Evolutionary conservation across 2,797 vertebrate species (phyloP).

Genomic region (Artibeus jamaicensis): DNA sequence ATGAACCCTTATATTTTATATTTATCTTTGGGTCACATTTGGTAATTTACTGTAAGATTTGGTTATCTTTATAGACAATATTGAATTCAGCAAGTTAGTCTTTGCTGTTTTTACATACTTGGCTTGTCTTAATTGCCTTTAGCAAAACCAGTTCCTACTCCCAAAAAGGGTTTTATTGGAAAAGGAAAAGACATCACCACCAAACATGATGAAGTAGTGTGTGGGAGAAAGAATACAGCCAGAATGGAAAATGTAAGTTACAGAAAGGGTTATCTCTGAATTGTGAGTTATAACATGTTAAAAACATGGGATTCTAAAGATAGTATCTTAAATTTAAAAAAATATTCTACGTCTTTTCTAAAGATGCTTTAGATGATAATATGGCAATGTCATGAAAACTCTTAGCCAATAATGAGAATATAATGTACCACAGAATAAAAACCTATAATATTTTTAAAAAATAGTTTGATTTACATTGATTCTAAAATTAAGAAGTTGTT

Average conservation of each 20-base stretch:
- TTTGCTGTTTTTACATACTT: conserved; percentile 53
- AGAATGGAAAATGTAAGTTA: conserved; percentile 96
- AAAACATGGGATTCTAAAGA: not conserved
- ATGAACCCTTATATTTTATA: not conserved
- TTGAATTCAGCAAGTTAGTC: conserved; percentile 35
- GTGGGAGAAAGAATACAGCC: conserved; percentile 96
- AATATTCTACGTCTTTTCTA: not conserved
- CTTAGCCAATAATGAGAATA: not conserved
- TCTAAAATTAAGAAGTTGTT: conserved; percentile 39
- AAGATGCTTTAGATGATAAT: not conserved
- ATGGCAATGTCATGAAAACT: not conserved
- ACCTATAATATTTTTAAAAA: not conserved
- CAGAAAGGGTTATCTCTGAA: not conserved
- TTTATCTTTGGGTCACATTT: not conserved
- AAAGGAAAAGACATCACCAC: conserved; percentile 99
- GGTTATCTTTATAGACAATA: not conserved
- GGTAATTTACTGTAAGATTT: not conserved
- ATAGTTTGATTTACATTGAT: conserved; percentile 7
- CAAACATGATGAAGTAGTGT: conserved; percentile 94
- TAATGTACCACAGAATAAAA: conserved; percentile 24
- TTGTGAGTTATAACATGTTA: not conserved
- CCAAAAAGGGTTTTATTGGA: conserved; percentile 92
- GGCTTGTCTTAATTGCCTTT: conserved; percentile 56
- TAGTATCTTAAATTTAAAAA: not conserved
- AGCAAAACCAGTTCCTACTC: conserved; percentile 93